phyloP scores from a whole-genome alignment of 2,113 vertebrate genomes.

The Sisor rabdophorus region DNA sequence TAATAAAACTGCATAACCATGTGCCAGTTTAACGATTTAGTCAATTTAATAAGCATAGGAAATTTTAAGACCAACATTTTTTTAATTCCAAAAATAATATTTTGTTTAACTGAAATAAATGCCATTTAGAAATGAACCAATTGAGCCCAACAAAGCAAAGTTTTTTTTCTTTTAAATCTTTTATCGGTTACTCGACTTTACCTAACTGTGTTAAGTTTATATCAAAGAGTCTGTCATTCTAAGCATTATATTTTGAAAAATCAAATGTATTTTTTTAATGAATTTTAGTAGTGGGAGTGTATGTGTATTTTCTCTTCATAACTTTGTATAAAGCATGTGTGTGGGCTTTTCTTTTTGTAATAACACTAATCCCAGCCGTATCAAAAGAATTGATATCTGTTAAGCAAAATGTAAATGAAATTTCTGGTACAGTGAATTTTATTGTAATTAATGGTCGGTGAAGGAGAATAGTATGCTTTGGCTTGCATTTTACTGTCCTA shows the following conservation, averaged over 20 bases:
- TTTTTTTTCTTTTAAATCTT: slow-evolving; percentile 6
- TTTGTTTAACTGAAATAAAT: slow-evolving; percentile 12
- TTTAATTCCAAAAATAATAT: slow-evolving; percentile 1
- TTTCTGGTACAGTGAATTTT: neutral
- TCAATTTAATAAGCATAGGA: slow-evolving; percentile 2
- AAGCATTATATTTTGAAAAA: neutral
- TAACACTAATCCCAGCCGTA: too few species aligned
- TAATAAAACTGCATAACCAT: slow-evolving; percentile 1
- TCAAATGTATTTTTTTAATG: neutral
- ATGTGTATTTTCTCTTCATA: too few species aligned
- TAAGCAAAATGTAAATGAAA: neutral
- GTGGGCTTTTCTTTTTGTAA: too few species aligned
- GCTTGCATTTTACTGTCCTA: neutral
- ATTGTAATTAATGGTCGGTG: neutral
- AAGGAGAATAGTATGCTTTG: too few species aligned
- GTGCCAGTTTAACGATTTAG: neutral
- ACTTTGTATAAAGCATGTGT: too few species aligned
- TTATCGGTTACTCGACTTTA: neutral
- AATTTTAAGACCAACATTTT: neutral
- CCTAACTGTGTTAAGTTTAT: too few species aligned
- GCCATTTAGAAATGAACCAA: neutral
- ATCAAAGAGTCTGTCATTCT: neutral
- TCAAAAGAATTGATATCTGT: too few species aligned
- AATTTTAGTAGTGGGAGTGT: neutral
- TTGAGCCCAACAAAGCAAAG: slow-evolving; percentile 12